Evolutionary conservation across 2,113 vertebrate genomes (phyloP).

Genomic region (Cariama cristata): DNA sequence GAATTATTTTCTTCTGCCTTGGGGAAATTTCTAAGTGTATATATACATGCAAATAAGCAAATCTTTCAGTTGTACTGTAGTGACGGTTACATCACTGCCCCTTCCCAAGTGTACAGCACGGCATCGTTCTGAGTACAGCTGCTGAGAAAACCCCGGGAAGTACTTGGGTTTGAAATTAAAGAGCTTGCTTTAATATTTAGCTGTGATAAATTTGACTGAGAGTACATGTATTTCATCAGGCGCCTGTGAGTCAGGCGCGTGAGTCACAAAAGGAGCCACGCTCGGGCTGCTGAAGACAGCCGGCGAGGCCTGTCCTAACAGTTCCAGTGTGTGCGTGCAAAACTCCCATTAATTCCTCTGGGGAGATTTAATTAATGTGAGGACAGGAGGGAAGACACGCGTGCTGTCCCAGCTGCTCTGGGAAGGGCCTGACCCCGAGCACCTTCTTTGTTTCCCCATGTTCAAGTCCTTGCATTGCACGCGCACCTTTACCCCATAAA

Average conservation of each 20-base stretch:
- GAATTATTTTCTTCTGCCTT: neutral
- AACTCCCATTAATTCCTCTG: neutral
- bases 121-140: neutral
- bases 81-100: neutral
- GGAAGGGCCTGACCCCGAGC: neutral
- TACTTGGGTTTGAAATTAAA: neutral
- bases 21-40: neutral
- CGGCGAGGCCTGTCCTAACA: neutral
- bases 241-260: neutral
- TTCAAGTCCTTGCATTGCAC: accelerated
- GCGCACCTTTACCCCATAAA: accelerated
- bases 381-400: accelerated
- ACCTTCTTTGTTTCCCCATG: neutral
- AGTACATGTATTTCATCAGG: neutral
- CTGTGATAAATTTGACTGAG: neutral
- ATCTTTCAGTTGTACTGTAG: neutral
- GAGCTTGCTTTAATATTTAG: neutral
- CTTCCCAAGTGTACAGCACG: neutral
- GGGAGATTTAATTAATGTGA: accelerated
- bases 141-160: constrained; percentile 30
- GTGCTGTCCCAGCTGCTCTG: neutral
- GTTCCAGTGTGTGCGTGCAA: neutral
- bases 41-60: neutral
- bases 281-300: neutral
- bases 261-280: neutral